A percentile compares a stretch with the other conserved stretches of the same genome.
phyloP scores from a whole-genome alignment of 1,140 invertebrate species.

The Homalodisca vitripennis region DNA sequence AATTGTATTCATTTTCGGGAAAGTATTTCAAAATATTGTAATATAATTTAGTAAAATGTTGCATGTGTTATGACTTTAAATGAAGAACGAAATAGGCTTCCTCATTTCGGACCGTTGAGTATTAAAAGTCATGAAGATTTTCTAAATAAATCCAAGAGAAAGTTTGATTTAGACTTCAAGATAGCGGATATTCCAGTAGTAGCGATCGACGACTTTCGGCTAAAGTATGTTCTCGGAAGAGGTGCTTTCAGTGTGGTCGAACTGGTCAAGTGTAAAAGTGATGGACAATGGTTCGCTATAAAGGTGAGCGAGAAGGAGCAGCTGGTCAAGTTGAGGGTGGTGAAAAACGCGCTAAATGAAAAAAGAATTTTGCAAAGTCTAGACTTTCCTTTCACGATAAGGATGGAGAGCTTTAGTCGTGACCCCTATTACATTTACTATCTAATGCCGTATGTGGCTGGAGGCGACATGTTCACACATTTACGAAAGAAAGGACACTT shows the following conservation, averaged over 20 bases:
- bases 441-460: slow-evolving; percentile 76
- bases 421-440: slow-evolving; percentile 86
- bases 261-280: slow-evolving; percentile 67
- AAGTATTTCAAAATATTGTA: no score
- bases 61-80: no score
- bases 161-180: background rate
- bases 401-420: slow-evolving; percentile 81
- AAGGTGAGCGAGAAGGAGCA: slow-evolving; percentile 87
- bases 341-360: slow-evolving; percentile 83
- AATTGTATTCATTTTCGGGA: no score
- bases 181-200: background rate
- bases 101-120: background rate
- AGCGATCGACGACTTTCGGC: slow-evolving; percentile 49
- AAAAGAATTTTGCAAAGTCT: slow-evolving; percentile 79
- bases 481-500: slow-evolving; percentile 70
- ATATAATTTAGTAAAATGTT: no score
- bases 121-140: background rate
- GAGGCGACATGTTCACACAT: slow-evolving; percentile 83
- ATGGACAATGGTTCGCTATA: slow-evolving; percentile 77
- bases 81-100: background rate
- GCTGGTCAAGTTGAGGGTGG: slow-evolving; percentile 81
- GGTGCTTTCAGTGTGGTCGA: slow-evolving; percentile 90
- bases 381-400: slow-evolving; percentile 80
- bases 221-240: slow-evolving; percentile 77
- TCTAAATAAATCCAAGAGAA: slow-evolving; percentile 4